A percentile compares a stretch with the other conserved stretches of the same genome.
phyloP scores from a whole-genome alignment of 2,888 invertebrate species.

The Tenthredo amoena region DNA sequence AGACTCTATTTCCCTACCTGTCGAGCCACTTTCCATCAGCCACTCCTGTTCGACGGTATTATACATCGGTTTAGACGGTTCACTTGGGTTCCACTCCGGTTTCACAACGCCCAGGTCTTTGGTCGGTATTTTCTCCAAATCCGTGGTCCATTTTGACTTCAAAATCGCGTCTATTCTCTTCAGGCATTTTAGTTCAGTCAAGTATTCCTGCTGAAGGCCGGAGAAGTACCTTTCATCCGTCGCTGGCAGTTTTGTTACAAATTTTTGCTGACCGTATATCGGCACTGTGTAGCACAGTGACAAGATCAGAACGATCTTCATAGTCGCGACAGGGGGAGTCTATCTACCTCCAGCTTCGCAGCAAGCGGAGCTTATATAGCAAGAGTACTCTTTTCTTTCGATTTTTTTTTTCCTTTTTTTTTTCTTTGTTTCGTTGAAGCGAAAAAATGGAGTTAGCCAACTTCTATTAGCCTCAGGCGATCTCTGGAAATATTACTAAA shows the following conservation, averaged over 20 bases:
- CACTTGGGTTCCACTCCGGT: too few species aligned
- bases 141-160: slow-evolving; percentile 8
- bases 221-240: not conserved
- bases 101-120: not conserved
- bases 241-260: not conserved
- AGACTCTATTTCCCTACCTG: slow-evolving; percentile 6
- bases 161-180: slow-evolving; percentile 5
- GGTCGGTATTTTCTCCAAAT: not conserved
- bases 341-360: not conserved
- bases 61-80: slow-evolving; percentile 1
- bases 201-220: not conserved
- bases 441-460: not conserved
- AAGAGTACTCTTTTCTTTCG: not conserved
- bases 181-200: not conserved
- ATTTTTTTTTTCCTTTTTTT: not conserved
- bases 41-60: slow-evolving; percentile 29
- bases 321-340: not conserved
- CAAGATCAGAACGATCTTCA: slow-evolving; percentile 8
- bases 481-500: not conserved
- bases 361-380: not conserved
- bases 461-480: not conserved
- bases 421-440: not conserved
- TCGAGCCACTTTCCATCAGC: slow-evolving; percentile 31
- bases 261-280: not conserved
- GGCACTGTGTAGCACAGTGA: not conserved